A percentile compares a stretch with the other conserved stretches of the same genome.
Evolutionary conservation across 2,888 invertebrate species (phyloP).

Genomic region (Dinocampus coccinellae): DNA sequence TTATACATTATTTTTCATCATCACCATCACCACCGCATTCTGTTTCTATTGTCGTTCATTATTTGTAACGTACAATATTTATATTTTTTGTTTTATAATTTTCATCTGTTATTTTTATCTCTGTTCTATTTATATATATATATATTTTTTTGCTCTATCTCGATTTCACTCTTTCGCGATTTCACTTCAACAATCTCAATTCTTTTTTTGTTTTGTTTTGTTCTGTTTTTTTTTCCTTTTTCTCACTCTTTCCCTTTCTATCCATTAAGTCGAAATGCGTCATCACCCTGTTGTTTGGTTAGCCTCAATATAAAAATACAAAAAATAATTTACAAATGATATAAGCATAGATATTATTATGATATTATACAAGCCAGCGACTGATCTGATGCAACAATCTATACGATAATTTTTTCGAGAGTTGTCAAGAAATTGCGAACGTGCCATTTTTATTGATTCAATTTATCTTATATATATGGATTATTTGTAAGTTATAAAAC

Average conservation of each 20-base stretch:
- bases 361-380: slow-evolving; percentile 23
- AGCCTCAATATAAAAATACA: slow-evolving; percentile 50
- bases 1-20: neutral
- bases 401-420: neutral
- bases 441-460: neutral
- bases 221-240: slow-evolving; percentile 17
- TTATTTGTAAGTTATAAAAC: neutral
- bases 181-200: neutral
- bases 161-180: neutral
- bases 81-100: neutral
- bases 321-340: slow-evolving; percentile 50
- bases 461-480: neutral
- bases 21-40: no score
- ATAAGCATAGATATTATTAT: slow-evolving; percentile 26
- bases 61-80: neutral
- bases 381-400: neutral
- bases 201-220: slow-evolving; percentile 17
- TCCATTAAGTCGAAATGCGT: slow-evolving; percentile 17
- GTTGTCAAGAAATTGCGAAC: neutral
- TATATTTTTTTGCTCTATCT: slow-evolving; percentile 2
- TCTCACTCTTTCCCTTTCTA: neutral
- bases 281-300: slow-evolving; percentile 39
- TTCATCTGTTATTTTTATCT: slow-evolving; percentile 18
- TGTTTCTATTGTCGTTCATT: neutral
- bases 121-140: no score